A percentile compares a stretch with the other conserved stretches of the same genome.
Evolutionary conservation across 37 sponge, comb jelly and placozoan genomes (phyloP).

Genomic region (Haliclona indistincta): DNA sequence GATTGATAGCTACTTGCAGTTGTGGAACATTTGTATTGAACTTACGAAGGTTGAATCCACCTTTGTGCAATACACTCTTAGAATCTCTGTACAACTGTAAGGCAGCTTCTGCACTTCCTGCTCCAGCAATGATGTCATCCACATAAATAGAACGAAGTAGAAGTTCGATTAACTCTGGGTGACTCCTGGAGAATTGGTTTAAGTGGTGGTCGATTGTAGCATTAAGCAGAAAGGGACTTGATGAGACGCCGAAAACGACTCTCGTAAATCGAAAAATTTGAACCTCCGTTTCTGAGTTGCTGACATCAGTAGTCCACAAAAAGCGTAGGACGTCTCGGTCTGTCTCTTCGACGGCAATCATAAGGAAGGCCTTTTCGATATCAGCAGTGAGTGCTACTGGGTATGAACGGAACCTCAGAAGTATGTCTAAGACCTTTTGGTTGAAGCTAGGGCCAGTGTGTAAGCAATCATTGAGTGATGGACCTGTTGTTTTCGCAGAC

Average conservation of each 20-base stretch:
- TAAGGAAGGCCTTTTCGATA: constrained; percentile 56
- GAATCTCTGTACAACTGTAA: background rate
- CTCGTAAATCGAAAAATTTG: constrained; percentile 6
- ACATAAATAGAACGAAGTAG: too few species aligned
- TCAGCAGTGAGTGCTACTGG: constrained; percentile 34
- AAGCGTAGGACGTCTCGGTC: constrained; percentile 10
- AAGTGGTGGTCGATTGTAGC: constrained; percentile 12
- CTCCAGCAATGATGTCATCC: background rate
- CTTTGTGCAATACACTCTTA: too few species aligned
- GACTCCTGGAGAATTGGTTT: background rate
- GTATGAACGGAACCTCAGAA: constrained; percentile 19
- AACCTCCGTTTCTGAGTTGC: background rate
- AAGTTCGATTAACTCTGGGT: background rate
- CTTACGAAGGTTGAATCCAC: too few species aligned
- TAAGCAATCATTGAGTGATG: constrained; percentile 21
- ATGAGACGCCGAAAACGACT: constrained; percentile 13
- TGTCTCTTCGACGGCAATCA: constrained; percentile 4
- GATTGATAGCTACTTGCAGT: background rate
- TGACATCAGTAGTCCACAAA: constrained; percentile 5
- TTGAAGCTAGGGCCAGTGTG: constrained; percentile 25
- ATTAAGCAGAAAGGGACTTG: constrained; percentile 20
- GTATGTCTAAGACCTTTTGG: constrained; percentile 35
- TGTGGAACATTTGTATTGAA: too few species aligned
- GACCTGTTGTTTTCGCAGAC: constrained; percentile 7
- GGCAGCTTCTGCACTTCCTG: background rate